These are phyloP conservation scores for Zelleria hepariella DNA, from an alignment of 2,888 invertebrate species.

Conservation along the genomic window DNA sequence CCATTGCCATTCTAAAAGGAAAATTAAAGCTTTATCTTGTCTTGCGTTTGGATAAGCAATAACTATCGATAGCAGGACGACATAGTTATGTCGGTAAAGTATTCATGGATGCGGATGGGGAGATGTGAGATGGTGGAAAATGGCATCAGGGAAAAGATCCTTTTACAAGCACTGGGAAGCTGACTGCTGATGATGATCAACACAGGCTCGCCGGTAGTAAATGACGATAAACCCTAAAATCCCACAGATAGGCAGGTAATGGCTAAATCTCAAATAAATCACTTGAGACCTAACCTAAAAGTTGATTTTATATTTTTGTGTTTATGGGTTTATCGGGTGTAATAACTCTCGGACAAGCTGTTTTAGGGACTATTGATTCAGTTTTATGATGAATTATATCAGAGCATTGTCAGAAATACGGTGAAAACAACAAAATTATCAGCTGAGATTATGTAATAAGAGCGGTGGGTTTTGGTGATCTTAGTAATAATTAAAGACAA, in stretches of 20 bases:
- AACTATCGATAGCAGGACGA: no score
- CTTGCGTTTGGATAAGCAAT: background rate
- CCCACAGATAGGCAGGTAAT: background rate
- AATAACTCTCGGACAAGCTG: background rate
- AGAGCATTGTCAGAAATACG: background rate
- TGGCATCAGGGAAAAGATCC: no score
- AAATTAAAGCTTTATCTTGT: background rate
- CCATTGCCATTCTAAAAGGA: constrained; percentile 66
- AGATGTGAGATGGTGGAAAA: no score
- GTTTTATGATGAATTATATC: background rate
- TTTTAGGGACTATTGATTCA: background rate
- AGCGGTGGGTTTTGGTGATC: background rate
- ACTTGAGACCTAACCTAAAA: background rate
- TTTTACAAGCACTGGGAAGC: no score
- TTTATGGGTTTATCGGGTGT: background rate
- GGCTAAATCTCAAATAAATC: background rate
- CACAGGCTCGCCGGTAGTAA: no score
- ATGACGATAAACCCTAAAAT: no score
- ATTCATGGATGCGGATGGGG: no score
- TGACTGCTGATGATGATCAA: no score
- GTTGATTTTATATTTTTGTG: background rate
- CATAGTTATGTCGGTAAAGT: no score
- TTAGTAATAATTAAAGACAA: background rate
- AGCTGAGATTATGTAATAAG: constrained; percentile 39
- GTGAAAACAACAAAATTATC: background rate